phyloP scores from a whole-genome alignment of 2,888 invertebrate species.

The Cephonodes hylas region DNA sequence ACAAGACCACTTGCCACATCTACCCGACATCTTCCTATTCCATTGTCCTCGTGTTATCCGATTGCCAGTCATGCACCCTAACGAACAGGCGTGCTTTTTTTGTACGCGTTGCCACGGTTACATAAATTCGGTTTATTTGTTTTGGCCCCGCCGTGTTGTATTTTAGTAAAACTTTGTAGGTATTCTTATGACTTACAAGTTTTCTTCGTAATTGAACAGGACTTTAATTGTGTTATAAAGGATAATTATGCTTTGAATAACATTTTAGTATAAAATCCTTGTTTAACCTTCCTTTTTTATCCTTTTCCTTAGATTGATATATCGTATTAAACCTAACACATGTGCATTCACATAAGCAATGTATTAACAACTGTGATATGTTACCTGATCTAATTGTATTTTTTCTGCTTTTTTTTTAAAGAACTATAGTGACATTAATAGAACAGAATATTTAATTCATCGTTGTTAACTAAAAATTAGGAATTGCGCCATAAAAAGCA shows the following conservation, averaged over 20 bases:
- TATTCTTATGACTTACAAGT: conserved; percentile 54
- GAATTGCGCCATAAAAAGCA: too few relatives aligned
- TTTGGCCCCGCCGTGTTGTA: conserved; percentile 50
- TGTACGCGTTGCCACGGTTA: conserved; percentile 43
- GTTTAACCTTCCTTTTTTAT: too few relatives aligned
- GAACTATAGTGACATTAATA: too few relatives aligned
- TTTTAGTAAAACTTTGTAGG: conserved; percentile 60
- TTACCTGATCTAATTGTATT: too few relatives aligned
- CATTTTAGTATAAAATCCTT: too few relatives aligned
- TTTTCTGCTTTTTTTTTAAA: too few relatives aligned
- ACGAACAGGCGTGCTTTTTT: conserved; percentile 59
- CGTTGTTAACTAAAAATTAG: too few relatives aligned
- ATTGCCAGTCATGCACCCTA: conserved; percentile 78
- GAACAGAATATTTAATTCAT: too few relatives aligned
- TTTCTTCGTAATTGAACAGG: conserved; percentile 28
- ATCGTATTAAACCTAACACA: too few relatives aligned
- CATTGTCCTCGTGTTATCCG: conserved; percentile 48
- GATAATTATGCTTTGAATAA: not conserved
- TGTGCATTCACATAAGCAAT: too few relatives aligned
- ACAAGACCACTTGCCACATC: conserved; percentile 39
- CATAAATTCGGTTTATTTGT: conserved; percentile 61
- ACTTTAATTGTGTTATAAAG: not conserved
- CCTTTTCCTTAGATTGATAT: too few relatives aligned
- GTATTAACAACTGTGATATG: too few relatives aligned
- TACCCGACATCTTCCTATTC: conserved; percentile 23